Conservation (phyloP, 2,113 vertebrate species). For the Halichoeres trimaculatus region DNA sequence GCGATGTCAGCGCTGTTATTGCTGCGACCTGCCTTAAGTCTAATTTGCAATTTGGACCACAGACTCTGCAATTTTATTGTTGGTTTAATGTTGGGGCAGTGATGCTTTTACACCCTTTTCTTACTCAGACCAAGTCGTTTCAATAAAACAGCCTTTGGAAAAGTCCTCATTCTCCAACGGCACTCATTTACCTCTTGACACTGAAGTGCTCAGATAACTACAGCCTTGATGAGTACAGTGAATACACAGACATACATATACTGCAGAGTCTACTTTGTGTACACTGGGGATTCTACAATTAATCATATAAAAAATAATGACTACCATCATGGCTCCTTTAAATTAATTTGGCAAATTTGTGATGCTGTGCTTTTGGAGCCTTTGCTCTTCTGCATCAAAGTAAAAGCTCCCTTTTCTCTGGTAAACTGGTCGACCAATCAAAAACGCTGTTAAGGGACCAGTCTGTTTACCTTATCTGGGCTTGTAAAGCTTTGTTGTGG, state of each 20-base stretch:
- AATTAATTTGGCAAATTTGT: conserved; percentile 39
- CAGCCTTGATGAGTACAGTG: neutral
- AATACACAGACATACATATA: conserved; percentile 16
- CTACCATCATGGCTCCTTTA: conserved; percentile 28
- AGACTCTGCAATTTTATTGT: conserved; percentile 61
- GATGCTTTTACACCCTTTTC: conserved; percentile 51
- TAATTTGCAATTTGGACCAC: conserved; percentile 63
- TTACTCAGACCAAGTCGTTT: conserved; percentile 41
- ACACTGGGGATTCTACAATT: conserved; percentile 2
- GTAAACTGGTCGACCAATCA: conserved; percentile 37
- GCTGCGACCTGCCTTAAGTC: conserved; percentile 64
- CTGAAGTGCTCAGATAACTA: neutral
- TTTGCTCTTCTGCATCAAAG: conserved; percentile 11
- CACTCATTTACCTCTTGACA: neutral
- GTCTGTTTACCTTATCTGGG: conserved; percentile 24
- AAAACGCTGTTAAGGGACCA: conserved; percentile 15
- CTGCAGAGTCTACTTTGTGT: conserved; percentile 7
- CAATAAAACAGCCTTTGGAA: conserved; percentile 64
- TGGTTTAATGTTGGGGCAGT: conserved; percentile 51
- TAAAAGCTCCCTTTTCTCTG: conserved; percentile 37
- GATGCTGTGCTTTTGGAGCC: conserved; percentile 2
- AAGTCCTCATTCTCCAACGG: conserved; percentile 13
- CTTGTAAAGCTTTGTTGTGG: neutral
- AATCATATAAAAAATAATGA: conserved; percentile 34
- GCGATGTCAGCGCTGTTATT: conserved; percentile 61